phyloP scores from a whole-genome alignment of 2,113 vertebrate genomes.

The Syrmaticus mikado region DNA sequence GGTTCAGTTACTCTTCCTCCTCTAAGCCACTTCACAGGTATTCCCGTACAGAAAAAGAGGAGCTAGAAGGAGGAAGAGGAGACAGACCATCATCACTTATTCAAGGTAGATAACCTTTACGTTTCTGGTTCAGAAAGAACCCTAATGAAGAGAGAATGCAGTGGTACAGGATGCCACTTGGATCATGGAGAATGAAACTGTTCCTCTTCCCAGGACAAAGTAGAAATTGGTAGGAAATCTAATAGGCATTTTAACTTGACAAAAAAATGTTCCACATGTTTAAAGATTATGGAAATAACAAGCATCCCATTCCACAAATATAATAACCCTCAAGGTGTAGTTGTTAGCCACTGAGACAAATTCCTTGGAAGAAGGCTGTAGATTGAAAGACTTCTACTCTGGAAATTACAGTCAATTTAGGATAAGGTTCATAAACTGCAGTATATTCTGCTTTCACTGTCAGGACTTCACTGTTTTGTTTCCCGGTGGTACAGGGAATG shows the following conservation, averaged over 20 bases:
- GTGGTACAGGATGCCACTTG: not conserved
- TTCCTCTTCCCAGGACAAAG: not conserved
- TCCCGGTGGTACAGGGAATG: not conserved
- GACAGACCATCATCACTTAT: not conserved
- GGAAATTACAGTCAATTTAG: not conserved
- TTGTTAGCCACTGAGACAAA: not conserved
- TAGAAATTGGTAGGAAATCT: not conserved
- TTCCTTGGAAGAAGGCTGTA: not conserved
- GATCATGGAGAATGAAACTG: not conserved
- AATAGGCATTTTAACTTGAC: not conserved
- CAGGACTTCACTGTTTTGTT: not conserved
- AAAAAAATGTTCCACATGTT: not conserved
- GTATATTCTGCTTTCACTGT: not conserved
- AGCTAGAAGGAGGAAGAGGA: slow-evolving; percentile 22
- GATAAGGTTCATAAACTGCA: not conserved
- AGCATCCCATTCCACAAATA: accelerated
- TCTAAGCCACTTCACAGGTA: not conserved
- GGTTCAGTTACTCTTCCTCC: not conserved
- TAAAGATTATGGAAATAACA: not conserved
- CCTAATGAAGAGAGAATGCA: not conserved
- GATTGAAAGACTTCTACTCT: not conserved
- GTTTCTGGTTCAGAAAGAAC: slow-evolving; percentile 33
- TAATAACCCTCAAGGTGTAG: not conserved
- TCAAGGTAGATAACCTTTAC: not conserved
- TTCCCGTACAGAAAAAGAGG: not conserved